Conservation (phyloP, 1,140 invertebrate genomes). For the Acyrthosiphon pisum region DNA sequence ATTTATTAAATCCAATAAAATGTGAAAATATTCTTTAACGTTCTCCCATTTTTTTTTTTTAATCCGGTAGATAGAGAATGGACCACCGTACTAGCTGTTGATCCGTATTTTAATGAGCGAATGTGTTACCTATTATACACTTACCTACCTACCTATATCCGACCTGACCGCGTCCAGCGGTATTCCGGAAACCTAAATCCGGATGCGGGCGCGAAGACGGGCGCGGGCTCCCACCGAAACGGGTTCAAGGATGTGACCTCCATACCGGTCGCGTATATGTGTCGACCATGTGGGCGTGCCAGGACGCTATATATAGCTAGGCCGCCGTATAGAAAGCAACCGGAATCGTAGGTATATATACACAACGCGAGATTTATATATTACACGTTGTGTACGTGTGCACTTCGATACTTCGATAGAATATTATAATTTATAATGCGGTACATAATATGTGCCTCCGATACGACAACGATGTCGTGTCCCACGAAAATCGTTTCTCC, state of each 20-base stretch:
- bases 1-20: neutral
- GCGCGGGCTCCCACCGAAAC: constrained; percentile 2
- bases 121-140: neutral
- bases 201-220: neutral
- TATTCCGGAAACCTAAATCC: constrained; percentile 57
- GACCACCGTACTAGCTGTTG: no score
- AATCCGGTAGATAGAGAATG: neutral
- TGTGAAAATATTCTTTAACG: neutral
- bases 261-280: constrained; percentile 49
- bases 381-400: constrained; percentile 6
- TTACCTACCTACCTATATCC: neutral
- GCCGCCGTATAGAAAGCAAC: constrained; percentile 42
- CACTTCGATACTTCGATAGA: neutral
- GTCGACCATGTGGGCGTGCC: constrained; percentile 54
- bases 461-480: neutral
- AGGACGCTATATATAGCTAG: neutral
- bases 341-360: neutral
- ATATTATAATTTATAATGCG: neutral
- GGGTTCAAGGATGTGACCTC: constrained; percentile 56
- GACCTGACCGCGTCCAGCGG: neutral
- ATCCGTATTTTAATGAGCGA: neutral
- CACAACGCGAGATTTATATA: neutral
- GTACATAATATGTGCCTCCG: neutral
- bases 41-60: neutral
- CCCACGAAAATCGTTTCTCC: constrained; percentile 50